Conservation (phyloP, 2,113 vertebrate genomes). For the Sclerurus mexicanus region DNA sequence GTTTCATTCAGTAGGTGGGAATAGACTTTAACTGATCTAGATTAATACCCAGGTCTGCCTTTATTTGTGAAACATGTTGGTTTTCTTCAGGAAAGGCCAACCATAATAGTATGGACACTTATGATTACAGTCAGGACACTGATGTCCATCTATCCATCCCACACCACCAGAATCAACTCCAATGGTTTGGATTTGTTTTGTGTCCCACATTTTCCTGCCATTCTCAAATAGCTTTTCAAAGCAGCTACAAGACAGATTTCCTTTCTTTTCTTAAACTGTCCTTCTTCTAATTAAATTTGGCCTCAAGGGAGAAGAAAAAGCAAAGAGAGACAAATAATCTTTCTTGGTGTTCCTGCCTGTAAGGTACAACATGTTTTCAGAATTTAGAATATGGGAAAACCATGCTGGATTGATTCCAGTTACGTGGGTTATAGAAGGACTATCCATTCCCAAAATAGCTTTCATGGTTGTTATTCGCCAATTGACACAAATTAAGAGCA, state of each 20-base stretch:
- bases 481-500: constrained; percentile 62
- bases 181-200: background rate
- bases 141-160: background rate
- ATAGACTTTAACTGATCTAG: background rate
- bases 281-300: constrained; percentile 1
- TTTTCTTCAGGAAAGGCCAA: background rate
- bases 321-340: background rate
- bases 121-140: background rate
- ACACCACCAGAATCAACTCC: background rate
- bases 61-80: background rate
- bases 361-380: constrained; percentile 24
- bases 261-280: background rate
- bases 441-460: constrained; percentile 34
- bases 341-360: background rate
- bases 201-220: background rate
- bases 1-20: background rate
- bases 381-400: background rate
- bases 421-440: constrained; percentile 17
- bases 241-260: background rate
- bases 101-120: background rate
- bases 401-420: constrained; percentile 33
- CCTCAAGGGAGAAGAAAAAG: background rate
- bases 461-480: constrained; percentile 50
- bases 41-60: background rate
- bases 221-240: background rate